Evolutionary conservation across 2,888 invertebrate genomes (phyloP).

Genomic region (Tryphoninae sp.): DNA sequence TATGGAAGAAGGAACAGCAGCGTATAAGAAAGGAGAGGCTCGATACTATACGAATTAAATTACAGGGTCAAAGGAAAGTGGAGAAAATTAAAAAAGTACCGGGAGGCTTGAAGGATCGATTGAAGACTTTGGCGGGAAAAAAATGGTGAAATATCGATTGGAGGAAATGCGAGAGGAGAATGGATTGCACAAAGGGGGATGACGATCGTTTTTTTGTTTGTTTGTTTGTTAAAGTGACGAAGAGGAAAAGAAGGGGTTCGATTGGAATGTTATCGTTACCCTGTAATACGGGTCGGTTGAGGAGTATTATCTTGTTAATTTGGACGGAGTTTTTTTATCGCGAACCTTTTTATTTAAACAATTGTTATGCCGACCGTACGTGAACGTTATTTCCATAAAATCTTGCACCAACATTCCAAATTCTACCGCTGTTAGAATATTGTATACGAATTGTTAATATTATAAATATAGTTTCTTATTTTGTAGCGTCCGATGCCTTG

Average conservation of each 20-base stretch:
- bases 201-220: conserved; percentile 5
- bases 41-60: conserved; percentile 71
- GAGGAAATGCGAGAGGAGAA: background rate
- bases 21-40: conserved; percentile 88
- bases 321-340: background rate
- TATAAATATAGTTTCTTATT: conserved; percentile 38
- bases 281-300: background rate
- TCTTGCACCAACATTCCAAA: conserved; percentile 25
- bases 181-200: conserved; percentile 20
- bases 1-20: conserved; percentile 96
- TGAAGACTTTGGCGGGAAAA: conserved; percentile 83
- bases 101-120: conserved; percentile 86
- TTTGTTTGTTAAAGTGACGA: background rate
- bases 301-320: background rate
- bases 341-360: background rate
- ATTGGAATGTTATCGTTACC: background rate
- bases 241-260: conserved; percentile 15
- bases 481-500: conserved; percentile 45
- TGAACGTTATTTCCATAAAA: background rate
- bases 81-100: conserved; percentile 82
- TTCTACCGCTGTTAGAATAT: conserved; percentile 32
- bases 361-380: background rate
- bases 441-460: conserved; percentile 53
- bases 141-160: conserved; percentile 53
- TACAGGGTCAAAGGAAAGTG: conserved; percentile 69